phyloP scores from a whole-genome alignment of 2,888 invertebrate genomes.

The Pomacea canaliculata region DNA sequence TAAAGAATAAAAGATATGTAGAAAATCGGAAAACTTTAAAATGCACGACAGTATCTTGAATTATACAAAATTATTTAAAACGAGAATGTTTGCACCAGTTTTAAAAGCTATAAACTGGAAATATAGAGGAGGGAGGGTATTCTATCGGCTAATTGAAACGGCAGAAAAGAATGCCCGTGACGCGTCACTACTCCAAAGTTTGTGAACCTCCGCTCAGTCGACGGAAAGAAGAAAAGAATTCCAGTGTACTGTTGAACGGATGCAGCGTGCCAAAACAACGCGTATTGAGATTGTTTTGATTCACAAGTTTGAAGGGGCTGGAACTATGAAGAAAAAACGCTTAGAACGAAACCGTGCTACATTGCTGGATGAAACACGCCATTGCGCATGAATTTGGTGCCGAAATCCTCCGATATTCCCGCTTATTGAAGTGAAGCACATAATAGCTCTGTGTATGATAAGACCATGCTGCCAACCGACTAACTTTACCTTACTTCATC shows the following conservation, averaged over 20 bases:
- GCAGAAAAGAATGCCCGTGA: slow-evolving; percentile 65
- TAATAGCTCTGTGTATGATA: slow-evolving; percentile 68
- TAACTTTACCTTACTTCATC: slow-evolving; percentile 58
- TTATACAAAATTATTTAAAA: background rate
- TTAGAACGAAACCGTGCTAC: slow-evolving; percentile 15
- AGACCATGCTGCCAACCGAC: slow-evolving; percentile 68
- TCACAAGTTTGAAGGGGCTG: slow-evolving; percentile 22
- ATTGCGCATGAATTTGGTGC: slow-evolving; percentile 64
- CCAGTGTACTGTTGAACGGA: slow-evolving; percentile 56
- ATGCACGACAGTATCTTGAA: background rate
- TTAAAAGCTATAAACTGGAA: background rate
- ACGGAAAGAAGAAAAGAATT: slow-evolving; percentile 61
- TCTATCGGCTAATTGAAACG: slow-evolving; percentile 62
- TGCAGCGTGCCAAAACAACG: slow-evolving; percentile 51
- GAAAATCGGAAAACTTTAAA: background rate
- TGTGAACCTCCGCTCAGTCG: slow-evolving; percentile 63
- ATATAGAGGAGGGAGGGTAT: slow-evolving; percentile 47
- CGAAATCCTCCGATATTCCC: slow-evolving; percentile 66
- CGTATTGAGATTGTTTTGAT: slow-evolving; percentile 37
- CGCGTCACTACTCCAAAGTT: slow-evolving; percentile 59
- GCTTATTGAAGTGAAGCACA: slow-evolving; percentile 69
- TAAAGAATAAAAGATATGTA: background rate
- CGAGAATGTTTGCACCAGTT: background rate
- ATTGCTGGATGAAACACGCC: slow-evolving; percentile 35
- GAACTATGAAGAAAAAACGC: slow-evolving; percentile 21